These are phyloP conservation scores for Lepus americanus DNA, from an alignment of 2,113 vertebrate genomes.

Conservation along the genomic window DNA sequence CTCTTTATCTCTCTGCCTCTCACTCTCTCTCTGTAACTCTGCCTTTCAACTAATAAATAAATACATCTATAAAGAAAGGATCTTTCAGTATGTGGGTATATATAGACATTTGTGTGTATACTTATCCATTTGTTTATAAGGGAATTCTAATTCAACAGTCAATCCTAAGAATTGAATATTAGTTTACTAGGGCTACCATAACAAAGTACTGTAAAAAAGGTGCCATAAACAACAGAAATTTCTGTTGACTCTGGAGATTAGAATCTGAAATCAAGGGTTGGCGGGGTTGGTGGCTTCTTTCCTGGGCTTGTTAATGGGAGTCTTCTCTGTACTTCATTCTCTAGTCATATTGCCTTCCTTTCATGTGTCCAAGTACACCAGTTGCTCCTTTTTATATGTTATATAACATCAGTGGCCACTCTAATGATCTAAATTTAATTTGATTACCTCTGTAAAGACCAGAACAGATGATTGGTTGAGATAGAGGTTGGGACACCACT, in stretches of 20 bases:
- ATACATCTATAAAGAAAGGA: too few species aligned
- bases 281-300: neutral
- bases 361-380: neutral
- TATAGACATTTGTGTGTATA: neutral
- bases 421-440: neutral
- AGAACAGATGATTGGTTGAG: too few species aligned
- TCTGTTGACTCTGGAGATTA: neutral
- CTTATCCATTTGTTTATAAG: neutral
- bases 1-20: too few species aligned
- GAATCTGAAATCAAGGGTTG: neutral
- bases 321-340: neutral
- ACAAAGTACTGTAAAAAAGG: neutral
- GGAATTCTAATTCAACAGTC: neutral
- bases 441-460: neutral
- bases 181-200: neutral
- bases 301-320: accelerated
- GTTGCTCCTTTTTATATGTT: neutral
- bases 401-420: neutral
- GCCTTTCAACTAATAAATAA: too few species aligned
- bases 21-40: too few species aligned
- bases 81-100: neutral
- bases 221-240: neutral
- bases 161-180: neutral
- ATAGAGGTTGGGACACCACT: too few species aligned
- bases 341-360: neutral